Evolutionary conservation across 2,888 invertebrate genomes (phyloP).

Genomic region (Pollenia griseotomentosa): DNA sequence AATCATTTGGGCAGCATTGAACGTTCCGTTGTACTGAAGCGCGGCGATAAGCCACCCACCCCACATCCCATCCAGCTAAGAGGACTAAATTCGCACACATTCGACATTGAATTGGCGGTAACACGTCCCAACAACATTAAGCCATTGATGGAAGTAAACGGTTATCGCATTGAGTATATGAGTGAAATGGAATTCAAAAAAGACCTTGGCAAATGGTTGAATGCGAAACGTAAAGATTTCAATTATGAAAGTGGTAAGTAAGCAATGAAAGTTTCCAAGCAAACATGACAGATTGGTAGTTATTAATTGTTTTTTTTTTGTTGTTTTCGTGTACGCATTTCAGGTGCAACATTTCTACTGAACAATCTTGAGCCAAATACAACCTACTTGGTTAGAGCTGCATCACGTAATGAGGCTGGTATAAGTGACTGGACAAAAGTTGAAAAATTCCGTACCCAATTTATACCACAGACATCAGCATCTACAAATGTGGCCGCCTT

Average conservation of each 20-base stretch:
- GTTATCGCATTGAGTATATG: conserved; percentile 83
- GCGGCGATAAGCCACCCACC: conserved; percentile 85
- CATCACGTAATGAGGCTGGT: conserved; percentile 86
- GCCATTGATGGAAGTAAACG: conserved; percentile 82
- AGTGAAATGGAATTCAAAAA: conserved; percentile 82
- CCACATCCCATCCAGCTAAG: conserved; percentile 83
- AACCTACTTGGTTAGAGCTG: conserved; percentile 85
- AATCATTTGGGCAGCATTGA: conserved; percentile 85
- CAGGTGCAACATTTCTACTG: conserved; percentile 85
- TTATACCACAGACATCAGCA: conserved; percentile 80
- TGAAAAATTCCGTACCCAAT: conserved; percentile 81
- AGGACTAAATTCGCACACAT: conserved; percentile 83
- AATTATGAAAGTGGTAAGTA: conserved; percentile 83
- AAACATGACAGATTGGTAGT: conserved; percentile 7
- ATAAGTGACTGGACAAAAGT: conserved; percentile 83
- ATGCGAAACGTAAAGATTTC: conserved; percentile 82
- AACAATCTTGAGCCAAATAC: conserved; percentile 85
- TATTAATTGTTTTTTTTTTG: conserved; percentile 5
- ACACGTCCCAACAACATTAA: conserved; percentile 74
- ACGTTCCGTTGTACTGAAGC: conserved; percentile 84
- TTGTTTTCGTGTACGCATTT: conserved; percentile 17
- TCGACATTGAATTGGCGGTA: conserved; percentile 83
- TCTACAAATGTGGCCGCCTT: conserved; percentile 65
- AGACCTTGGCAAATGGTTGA: conserved; percentile 83
- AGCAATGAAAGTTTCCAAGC: not conserved